phyloP scores from a whole-genome alignment of 2,113 vertebrate genomes.

The Oxyruncus cristatus region DNA sequence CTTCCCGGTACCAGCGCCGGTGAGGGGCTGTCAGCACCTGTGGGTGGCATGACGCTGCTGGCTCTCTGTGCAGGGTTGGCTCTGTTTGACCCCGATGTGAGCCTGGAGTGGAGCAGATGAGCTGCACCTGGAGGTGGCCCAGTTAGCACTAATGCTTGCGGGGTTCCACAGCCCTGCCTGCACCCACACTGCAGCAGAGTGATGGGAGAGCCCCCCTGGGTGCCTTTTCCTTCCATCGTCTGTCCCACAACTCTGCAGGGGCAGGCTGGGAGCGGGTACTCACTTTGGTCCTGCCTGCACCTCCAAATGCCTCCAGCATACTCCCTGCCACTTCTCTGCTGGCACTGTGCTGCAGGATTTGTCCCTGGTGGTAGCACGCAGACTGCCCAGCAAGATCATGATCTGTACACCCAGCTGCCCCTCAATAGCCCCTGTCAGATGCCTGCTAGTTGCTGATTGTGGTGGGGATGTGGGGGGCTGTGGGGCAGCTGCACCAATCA shows the following conservation, averaged over 20 bases:
- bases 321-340: fast-evolving
- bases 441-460: background rate
- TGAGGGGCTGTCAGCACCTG: fast-evolving
- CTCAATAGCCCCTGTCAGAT: background rate
- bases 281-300: background rate
- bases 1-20: fast-evolving
- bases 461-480: fast-evolving
- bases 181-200: fast-evolving
- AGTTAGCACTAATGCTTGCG: background rate
- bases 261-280: background rate
- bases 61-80: fast-evolving
- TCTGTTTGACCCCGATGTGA: fast-evolving
- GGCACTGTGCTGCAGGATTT: background rate
- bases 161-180: background rate
- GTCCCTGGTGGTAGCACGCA: background rate
- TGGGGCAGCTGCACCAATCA: background rate
- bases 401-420: background rate
- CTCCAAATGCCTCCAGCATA: background rate
- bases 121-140: background rate
- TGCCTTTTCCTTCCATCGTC: background rate
- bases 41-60: fast-evolving
- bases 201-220: background rate
- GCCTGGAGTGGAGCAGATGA: background rate
- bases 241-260: background rate
- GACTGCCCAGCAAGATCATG: fast-evolving